These are phyloP conservation scores for Corapipo altera DNA, from an alignment of 2,113 vertebrate genomes.

Conservation along the genomic window DNA sequence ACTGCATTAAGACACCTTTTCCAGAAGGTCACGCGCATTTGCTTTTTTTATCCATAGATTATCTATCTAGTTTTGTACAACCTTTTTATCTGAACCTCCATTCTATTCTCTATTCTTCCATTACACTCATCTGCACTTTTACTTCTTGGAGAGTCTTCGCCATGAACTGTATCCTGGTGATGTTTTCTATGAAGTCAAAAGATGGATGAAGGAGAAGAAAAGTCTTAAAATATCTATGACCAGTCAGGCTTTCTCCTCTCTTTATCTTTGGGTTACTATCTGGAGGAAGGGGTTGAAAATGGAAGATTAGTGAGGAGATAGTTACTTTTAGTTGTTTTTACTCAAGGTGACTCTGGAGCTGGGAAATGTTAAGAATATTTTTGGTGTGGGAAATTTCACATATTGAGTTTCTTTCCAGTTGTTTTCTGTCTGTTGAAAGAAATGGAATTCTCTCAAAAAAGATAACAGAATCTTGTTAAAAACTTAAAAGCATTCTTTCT, in stretches of 20 bases:
- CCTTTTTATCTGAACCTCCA: background rate
- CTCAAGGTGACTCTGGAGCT: background rate
- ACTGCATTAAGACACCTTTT: background rate
- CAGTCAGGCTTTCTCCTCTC: rapidly evolving
- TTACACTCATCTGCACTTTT: background rate
- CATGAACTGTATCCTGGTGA: background rate
- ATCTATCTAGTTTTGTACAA: background rate
- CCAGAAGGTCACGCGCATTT: background rate
- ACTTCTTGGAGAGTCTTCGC: background rate
- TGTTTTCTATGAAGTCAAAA: background rate
- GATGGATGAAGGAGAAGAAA: background rate
- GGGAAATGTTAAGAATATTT: background rate
- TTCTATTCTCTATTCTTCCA: background rate
- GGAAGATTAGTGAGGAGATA: background rate
- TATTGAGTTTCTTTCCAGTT: background rate
- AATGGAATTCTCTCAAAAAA: background rate
- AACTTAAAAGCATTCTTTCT: background rate
- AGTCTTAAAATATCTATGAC: background rate
- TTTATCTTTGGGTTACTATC: background rate
- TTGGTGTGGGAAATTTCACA: background rate
- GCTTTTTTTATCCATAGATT: rapidly evolving
- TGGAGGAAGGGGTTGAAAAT: background rate
- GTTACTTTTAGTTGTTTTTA: background rate
- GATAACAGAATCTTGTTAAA: background rate
- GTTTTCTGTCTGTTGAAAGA: background rate